Base-by-base conservation (phyloP, 2,888 invertebrate genomes). In the Choristoneura rosaceana region DNA sequence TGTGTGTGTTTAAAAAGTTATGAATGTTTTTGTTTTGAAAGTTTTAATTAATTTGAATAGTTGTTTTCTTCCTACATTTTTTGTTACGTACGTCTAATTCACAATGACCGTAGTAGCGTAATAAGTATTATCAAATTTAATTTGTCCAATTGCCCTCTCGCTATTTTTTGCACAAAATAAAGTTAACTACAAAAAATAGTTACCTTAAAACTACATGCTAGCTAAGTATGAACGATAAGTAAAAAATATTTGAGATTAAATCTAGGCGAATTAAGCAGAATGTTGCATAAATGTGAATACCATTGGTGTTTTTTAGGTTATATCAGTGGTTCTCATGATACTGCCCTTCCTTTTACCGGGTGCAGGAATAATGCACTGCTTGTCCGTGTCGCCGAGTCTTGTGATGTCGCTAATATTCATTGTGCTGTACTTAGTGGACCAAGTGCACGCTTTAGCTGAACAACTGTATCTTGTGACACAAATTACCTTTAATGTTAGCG, bases 381-480 rank as follows among this genome's bases (percentile, higher is more conserved):
- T 92, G 79, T 89, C 91, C 69, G 86, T 87, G 74, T 85, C 92
- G 15, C 93, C 92, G 50, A 90, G 91, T 38, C 85, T 93, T 74
- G 80, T 92, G 74, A 78, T 92, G 79, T 91, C 93, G 3, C 66
- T 91, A 71, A 89, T 92, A 82, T 92, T 92, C 84, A 76, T 90
- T 83, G 81, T 92, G 76, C 83, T 93, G 67, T 92, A 93, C 80
- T 83, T 93, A 83, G 91, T 92, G 87, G 93, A 93, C 77, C 93
- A 92, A 88, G 91, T 90, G 68, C 91, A 92, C 74, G 86, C 88
- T 76, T 76, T 90, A 76, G 92, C 92, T 4, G 93, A 93, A 81
- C 91, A 93, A 80, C 78, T 92, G 59, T 93, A 90, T 75, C 77
- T 93, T 70, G 33, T 80, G 1, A 50, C 83, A 60, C 89, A 92